Evolutionary conservation across 2,113 vertebrate species (phyloP).

Genomic region (Lagenorhynchus albirostris): DNA sequence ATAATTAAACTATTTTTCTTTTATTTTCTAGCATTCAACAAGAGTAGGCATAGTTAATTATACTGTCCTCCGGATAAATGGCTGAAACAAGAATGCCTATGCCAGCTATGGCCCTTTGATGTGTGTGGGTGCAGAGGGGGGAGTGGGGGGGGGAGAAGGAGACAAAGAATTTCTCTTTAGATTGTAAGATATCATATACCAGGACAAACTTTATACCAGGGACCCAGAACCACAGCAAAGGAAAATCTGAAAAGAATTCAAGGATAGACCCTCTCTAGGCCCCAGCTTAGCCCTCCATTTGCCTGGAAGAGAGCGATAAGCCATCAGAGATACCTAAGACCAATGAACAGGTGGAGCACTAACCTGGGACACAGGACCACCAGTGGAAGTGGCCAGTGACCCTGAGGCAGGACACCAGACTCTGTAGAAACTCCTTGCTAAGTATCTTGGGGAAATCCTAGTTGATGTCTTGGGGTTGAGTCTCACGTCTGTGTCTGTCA

Average conservation of each 20-base stretch:
- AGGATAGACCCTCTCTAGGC: background rate
- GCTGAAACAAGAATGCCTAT: background rate
- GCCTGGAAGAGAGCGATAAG: background rate
- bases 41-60: constrained; percentile 20
- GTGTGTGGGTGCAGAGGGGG: accelerated
- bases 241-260: background rate
- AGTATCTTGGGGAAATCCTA: background rate
- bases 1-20: constrained; percentile 40
- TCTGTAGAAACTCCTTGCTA: background rate
- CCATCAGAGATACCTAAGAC: background rate
- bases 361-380: background rate
- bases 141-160: accelerated
- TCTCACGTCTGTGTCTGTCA: background rate
- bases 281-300: background rate
- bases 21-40: background rate
- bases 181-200: background rate
- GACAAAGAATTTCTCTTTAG: background rate
- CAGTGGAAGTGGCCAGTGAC: background rate
- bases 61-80: background rate
- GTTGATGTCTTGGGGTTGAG: background rate
- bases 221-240: background rate
- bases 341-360: background rate
- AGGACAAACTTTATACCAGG: background rate
- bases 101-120: background rate
- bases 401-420: no score